A percentile compares a stretch with the other conserved stretches of the same genome.
Evolutionary conservation across 2,797 vertebrate species (phyloP).

Genomic region (Diplodus puntazzo): DNA sequence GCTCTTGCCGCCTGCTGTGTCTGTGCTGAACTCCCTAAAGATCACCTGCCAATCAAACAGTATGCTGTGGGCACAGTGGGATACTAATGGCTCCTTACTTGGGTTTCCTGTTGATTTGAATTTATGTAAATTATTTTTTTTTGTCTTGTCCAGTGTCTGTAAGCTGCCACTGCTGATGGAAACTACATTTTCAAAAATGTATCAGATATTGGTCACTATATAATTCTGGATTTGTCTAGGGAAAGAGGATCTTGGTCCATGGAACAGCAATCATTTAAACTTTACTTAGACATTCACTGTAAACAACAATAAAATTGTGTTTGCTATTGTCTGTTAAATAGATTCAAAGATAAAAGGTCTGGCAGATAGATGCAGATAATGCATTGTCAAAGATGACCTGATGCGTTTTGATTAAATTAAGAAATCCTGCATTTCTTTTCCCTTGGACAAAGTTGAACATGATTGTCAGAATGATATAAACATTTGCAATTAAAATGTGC

Average conservation of each 20-base stretch:
- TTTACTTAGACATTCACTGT: not conserved
- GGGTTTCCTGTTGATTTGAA: conserved; percentile 34
- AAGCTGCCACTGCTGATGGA: conserved; percentile 23
- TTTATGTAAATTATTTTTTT: not conserved
- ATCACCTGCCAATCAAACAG: conserved; percentile 49
- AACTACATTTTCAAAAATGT: conserved; percentile 10
- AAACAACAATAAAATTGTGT: conserved; percentile 1
- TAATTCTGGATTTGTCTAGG: not conserved
- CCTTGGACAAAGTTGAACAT: conserved; percentile 38
- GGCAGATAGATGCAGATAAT: not conserved
- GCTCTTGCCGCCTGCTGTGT: not conserved
- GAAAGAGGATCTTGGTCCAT: not conserved
- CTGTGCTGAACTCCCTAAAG: conserved; percentile 12
- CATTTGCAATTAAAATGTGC: conserved; percentile 68
- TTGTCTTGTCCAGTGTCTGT: not conserved
- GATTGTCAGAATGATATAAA: conserved; percentile 53
- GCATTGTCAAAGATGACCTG: conserved; percentile 18
- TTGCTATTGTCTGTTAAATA: not conserved
- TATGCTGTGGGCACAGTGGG: conserved; percentile 36
- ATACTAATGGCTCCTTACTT: conserved; percentile 15
- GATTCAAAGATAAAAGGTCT: not conserved
- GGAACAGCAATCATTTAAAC: not conserved
- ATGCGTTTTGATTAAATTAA: conserved; percentile 26
- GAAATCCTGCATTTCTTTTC: conserved; percentile 30
- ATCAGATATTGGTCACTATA: not conserved